Percentiles rank a stretch among this genome's conserved stretches.
phyloP scores from a whole-genome alignment of 2,113 vertebrate genomes.

The Nettapus auritus region DNA sequence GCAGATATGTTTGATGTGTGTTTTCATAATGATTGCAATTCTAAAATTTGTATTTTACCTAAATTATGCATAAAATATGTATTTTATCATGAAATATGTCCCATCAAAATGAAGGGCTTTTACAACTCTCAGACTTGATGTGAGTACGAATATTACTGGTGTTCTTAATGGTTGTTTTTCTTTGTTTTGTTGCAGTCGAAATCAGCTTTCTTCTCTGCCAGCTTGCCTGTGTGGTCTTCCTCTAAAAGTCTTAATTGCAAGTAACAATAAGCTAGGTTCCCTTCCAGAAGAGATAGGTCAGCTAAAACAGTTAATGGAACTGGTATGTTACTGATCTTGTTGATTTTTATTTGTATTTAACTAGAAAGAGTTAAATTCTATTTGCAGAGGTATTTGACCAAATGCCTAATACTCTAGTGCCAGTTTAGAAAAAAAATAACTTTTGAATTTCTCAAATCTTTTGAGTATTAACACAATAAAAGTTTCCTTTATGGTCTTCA shows the following conservation, averaged over 20 bases:
- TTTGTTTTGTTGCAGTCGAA: slow-evolving; percentile 85
- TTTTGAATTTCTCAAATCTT: background rate
- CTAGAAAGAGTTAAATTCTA: background rate
- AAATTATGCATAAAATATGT: background rate
- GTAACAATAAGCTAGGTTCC: slow-evolving; percentile 96
- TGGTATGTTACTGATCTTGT: slow-evolving; percentile 82
- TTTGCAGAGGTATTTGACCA: background rate
- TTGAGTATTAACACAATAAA: background rate
- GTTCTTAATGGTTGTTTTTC: slow-evolving; percentile 50
- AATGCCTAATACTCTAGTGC: background rate
- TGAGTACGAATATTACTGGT: background rate
- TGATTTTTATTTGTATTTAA: slow-evolving; percentile 13
- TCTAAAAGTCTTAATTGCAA: slow-evolving; percentile 94
- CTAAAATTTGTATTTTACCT: background rate
- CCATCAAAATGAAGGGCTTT: background rate
- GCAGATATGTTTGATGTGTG: background rate
- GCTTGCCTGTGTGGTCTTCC: slow-evolving; percentile 92
- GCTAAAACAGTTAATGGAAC: slow-evolving; percentile 92
- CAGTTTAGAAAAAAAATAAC: background rate
- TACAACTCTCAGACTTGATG: background rate
- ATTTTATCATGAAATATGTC: background rate
- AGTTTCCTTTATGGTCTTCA: background rate
- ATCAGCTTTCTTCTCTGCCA: slow-evolving; percentile 91
- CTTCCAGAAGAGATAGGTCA: slow-evolving; percentile 93
- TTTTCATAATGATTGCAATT: background rate